Evolutionary conservation across 1,140 invertebrate species (phyloP).

Genomic region (Pollicipes pollicipes): DNA sequence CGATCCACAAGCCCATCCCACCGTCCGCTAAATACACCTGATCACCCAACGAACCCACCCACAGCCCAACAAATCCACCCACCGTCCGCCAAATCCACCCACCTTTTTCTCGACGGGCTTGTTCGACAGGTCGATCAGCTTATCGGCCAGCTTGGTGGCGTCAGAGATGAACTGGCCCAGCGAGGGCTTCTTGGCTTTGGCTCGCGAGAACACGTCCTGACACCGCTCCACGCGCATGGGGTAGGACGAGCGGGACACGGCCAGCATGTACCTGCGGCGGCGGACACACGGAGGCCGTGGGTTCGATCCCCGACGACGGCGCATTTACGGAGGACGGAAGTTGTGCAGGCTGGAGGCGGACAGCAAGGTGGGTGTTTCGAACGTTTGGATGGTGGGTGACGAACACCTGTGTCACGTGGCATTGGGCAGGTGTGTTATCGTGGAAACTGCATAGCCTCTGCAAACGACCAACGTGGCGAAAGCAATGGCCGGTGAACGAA

Average conservation of each 20-base stretch:
- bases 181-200: constrained; percentile 36
- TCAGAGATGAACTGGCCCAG: constrained; percentile 49
- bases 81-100: neutral
- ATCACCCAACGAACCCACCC: too few relatives aligned
- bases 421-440: too few relatives aligned
- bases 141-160: constrained; percentile 60
- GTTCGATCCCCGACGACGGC: too few relatives aligned
- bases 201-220: constrained; percentile 52
- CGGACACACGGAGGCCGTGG: too few relatives aligned
- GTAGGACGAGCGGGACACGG: constrained; percentile 44
- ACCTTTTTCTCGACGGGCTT: constrained; percentile 37
- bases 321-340: neutral
- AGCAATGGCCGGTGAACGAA: too few relatives aligned
- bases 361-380: constrained; percentile 7
- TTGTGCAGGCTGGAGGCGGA: constrained; percentile 11
- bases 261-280: neutral
- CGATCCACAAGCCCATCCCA: too few relatives aligned
- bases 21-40: too few relatives aligned
- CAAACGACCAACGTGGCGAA: too few relatives aligned
- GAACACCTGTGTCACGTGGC: too few relatives aligned
- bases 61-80: constrained; percentile 22
- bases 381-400: too few relatives aligned
- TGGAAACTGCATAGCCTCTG: too few relatives aligned
- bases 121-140: constrained; percentile 63
- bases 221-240: constrained; percentile 51